These are phyloP conservation scores for Melanocharis versteri DNA, from an alignment of 2,113 vertebrate species.

Conservation along the genomic window DNA sequence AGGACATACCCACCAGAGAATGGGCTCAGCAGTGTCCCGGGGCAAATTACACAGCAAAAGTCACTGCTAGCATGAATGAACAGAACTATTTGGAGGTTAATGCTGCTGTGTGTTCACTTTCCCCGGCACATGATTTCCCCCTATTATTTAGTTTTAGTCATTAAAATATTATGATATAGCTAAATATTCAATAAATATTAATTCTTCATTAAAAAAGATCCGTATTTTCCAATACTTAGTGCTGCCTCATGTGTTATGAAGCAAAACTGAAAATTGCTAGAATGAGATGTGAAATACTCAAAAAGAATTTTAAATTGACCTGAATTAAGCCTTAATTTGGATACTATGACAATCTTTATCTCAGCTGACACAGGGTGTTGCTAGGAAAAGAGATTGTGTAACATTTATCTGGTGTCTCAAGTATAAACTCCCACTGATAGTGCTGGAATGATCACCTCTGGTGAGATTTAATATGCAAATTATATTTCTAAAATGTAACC, in stretches of 20 bases:
- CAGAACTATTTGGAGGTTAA: neutral
- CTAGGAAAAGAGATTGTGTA: neutral
- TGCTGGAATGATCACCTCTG: neutral
- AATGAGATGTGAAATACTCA: neutral
- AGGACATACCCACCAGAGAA: neutral
- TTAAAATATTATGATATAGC: neutral
- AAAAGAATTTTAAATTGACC: neutral
- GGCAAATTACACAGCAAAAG: neutral
- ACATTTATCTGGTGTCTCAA: neutral
- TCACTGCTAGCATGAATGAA: neutral
- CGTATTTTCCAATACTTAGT: neutral
- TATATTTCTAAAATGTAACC: neutral
- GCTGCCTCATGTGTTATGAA: neutral
- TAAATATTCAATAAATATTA: neutral
- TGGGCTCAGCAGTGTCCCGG: neutral
- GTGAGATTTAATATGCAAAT: neutral
- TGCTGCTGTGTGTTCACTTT: neutral
- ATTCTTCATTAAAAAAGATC: neutral
- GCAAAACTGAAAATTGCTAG: neutral
- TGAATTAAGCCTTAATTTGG: neutral
- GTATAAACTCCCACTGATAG: neutral
- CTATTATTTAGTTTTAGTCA: neutral
- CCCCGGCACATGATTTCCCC: fast-evolving
- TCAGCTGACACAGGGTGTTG: neutral
- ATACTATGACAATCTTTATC: neutral